Base-by-base conservation (phyloP, 1,140 invertebrate species). In the Copidosoma floridanum region DNA sequence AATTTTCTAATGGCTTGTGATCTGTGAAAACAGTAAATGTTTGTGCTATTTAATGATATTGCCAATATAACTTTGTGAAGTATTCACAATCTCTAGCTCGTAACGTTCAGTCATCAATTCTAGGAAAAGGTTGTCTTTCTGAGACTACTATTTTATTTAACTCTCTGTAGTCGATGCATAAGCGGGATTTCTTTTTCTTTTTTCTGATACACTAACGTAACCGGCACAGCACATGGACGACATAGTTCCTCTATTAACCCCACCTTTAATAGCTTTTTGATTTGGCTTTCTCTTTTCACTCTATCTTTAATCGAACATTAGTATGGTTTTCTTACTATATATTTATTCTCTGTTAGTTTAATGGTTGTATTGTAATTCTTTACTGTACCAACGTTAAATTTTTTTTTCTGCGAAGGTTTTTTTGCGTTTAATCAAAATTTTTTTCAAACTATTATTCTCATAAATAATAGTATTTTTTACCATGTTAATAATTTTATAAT, bases 251-350 rank as follows among this genome's bases (percentile, higher is more conserved):
- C 57, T 14, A 60, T 65, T 29, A 57, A 56, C 20, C 54, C 47
- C n/a, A 29, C 37, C 26, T 47, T 62, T 18, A 61, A 32, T 48
- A 65, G 40, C 40, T 37, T n/a, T 44, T 18, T 35, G 27, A 65
- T 48, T 57, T 65, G 63, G 18, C 16, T 24, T 53, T 65, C 59
- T 51, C 61, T 62, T 53, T 65, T 54, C 3, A n/a, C 16, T 47
- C 51, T 54, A 52, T 65, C 63, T 53, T 26, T 21, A 24, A 57
- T 37, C 2, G 63, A 57, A 50, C 59, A 65, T 47, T 35, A 57
- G 37, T 65, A 65, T 1, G 54, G 63, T 52, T 51, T 62, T 47
- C 29, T 61, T 24, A 47, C 37, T 35, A 47, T 52, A 40, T 51
- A 62, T 41, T 57, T 65, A 46, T 65, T 57, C 61, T 61, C 37